A percentile compares a stretch with the other conserved stretches of the same genome.
These are phyloP conservation scores for Umimayanthus chanpuru DNA, from an alignment of 92 coral and sea anemone genomes.

Conservation along the genomic window DNA sequence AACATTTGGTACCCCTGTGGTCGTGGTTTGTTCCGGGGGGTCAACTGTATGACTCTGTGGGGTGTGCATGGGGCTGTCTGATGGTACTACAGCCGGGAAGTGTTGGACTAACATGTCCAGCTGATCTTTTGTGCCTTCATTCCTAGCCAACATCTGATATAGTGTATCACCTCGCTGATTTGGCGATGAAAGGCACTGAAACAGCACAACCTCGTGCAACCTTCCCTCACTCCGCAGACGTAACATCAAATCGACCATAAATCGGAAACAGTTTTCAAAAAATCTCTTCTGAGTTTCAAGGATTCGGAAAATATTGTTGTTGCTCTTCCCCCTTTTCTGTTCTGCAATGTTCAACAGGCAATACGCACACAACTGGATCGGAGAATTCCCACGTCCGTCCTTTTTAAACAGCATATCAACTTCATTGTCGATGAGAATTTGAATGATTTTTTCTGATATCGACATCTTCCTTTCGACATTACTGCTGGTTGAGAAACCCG, in stretches of 20 bases:
- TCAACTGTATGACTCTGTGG: not conserved
- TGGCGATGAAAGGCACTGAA: constrained; percentile 9
- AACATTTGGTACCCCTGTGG: not conserved
- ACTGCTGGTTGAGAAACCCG: constrained; percentile 29
- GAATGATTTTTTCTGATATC: constrained; percentile 17
- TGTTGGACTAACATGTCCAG: not conserved
- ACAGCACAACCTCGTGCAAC: not conserved
- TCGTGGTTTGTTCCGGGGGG: not conserved
- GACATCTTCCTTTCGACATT: constrained; percentile 23
- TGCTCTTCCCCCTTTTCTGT: not conserved
- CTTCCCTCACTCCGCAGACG: constrained; percentile 5
- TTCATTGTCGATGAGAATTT: constrained; percentile 10
- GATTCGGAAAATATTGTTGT: constrained; percentile 12
- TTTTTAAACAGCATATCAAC: constrained; percentile 13
- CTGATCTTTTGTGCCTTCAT: not conserved
- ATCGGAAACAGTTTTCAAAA: constrained; percentile 19
- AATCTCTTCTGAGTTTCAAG: constrained; percentile 16
- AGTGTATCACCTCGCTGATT: constrained; percentile 14
- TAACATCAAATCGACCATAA: not conserved
- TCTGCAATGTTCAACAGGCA: not conserved
- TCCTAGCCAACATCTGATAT: not conserved
- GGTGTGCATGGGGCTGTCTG: not conserved
- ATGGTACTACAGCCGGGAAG: not conserved
- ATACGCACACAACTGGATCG: not conserved
- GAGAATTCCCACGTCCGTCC: constrained; percentile 16